Evolutionary conservation across 2,113 vertebrate genomes (phyloP).

Genomic region (Nycticryphes semicollaris): DNA sequence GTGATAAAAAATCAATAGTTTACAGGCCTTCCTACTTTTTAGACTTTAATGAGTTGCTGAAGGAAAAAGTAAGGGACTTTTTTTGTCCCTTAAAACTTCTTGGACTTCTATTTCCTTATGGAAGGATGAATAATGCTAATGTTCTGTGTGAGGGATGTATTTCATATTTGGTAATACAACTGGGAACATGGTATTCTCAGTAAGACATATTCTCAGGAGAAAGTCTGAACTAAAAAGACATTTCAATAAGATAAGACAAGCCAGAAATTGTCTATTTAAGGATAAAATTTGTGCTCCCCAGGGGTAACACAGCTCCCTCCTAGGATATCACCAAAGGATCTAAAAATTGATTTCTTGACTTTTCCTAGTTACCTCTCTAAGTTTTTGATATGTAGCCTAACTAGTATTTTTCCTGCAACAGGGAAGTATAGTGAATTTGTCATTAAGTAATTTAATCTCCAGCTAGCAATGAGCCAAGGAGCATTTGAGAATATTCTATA

Average conservation of each 20-base stretch:
- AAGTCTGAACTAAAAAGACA: background rate
- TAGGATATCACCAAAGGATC: background rate
- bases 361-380: conserved; percentile 3
- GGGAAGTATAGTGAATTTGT: background rate
- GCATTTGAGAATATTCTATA: background rate
- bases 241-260: background rate
- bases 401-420: background rate
- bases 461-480: background rate
- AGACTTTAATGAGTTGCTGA: background rate
- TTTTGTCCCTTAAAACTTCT: background rate
- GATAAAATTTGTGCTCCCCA: conserved; percentile 4
- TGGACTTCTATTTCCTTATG: background rate
- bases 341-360: conserved; percentile 37
- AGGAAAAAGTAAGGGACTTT: background rate
- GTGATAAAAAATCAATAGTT: background rate
- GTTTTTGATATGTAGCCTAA: background rate
- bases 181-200: background rate
- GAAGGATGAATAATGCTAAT: background rate
- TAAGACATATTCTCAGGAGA: background rate
- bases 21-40: background rate
- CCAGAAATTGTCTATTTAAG: conserved; percentile 32
- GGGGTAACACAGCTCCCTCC: background rate
- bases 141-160: background rate
- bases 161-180: background rate
- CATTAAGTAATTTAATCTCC: background rate